Evolutionary conservation across 2,113 vertebrate species (phyloP).

Genomic region (Antechinus stuartii): DNA sequence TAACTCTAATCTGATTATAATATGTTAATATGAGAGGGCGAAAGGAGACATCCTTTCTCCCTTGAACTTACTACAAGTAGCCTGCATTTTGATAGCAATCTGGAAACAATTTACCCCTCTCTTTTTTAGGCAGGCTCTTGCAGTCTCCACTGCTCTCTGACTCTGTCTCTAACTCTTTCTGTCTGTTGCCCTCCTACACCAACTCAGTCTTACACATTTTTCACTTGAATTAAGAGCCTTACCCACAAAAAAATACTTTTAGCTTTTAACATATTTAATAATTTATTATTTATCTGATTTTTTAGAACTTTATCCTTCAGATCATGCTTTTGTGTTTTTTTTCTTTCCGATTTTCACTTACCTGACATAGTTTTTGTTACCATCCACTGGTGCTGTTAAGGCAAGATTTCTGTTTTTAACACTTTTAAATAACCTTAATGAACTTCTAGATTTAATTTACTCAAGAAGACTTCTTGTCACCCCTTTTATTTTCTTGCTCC

Average conservation of each 20-base stretch:
- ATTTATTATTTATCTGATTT: conserved; percentile 76
- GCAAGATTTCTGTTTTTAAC: conserved; percentile 46
- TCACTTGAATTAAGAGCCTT: conserved; percentile 70
- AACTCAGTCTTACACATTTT: conserved; percentile 20
- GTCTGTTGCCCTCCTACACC: conserved; percentile 20
- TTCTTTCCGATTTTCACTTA: conserved; percentile 57
- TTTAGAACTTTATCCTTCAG: conserved; percentile 66
- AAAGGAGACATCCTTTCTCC: not conserved
- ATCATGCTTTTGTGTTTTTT: conserved; percentile 36
- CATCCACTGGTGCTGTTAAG: conserved; percentile 30
- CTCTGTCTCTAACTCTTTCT: not conserved
- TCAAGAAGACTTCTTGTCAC: conserved; percentile 35
- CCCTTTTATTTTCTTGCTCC: conserved; percentile 60
- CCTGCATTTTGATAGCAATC: not conserved
- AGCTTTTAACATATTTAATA: conserved; percentile 78
- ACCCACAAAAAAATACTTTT: conserved; percentile 72
- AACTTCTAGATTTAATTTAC: conserved; percentile 64
- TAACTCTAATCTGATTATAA: not conserved
- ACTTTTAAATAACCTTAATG: conserved; percentile 13
- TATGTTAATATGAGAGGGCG: not conserved
- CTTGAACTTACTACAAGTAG: not conserved
- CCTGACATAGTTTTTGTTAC: conserved; percentile 49
- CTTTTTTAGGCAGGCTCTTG: not conserved
- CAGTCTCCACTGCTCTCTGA: conserved; percentile 48
- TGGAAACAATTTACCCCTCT: conserved; percentile 13